Evolutionary conservation across 2,113 vertebrate species (phyloP).

Genomic region (Macroglossus sobrinus): DNA sequence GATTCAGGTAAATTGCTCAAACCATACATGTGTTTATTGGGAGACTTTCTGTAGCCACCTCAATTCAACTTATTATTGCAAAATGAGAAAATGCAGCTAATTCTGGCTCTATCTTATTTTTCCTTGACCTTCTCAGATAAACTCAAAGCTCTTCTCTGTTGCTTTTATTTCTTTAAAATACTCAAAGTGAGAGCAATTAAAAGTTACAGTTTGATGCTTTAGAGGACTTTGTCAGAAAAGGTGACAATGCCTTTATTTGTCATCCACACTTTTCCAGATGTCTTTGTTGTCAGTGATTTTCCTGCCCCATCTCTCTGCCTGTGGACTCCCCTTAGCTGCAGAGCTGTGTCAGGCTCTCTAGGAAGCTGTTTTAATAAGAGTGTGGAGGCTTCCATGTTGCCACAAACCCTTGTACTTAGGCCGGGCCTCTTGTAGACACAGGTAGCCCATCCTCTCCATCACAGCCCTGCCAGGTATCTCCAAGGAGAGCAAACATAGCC

Average conservation of each 20-base stretch:
- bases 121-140: neutral
- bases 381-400: conserved; percentile 56
- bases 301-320: neutral
- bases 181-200: neutral
- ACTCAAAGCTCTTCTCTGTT: neutral
- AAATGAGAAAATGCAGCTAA: conserved; percentile 23
- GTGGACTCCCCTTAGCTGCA: neutral
- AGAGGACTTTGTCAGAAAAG: neutral
- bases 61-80: neutral
- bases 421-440: neutral
- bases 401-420: conserved; percentile 33
- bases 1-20: conserved; percentile 6
- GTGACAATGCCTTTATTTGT: neutral
- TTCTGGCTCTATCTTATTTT: neutral
- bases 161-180: conserved; percentile 2
- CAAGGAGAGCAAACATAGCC: conserved; percentile 37
- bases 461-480: neutral
- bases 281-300: neutral
- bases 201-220: neutral
- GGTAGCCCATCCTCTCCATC: too few species aligned
- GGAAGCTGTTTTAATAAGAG: conserved; percentile 58
- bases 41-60: neutral
- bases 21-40: neutral
- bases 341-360: neutral
- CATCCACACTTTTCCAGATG: conserved; percentile 33